Base-by-base conservation (phyloP, 2,888 invertebrate genomes). In the Catocala nupta region DNA sequence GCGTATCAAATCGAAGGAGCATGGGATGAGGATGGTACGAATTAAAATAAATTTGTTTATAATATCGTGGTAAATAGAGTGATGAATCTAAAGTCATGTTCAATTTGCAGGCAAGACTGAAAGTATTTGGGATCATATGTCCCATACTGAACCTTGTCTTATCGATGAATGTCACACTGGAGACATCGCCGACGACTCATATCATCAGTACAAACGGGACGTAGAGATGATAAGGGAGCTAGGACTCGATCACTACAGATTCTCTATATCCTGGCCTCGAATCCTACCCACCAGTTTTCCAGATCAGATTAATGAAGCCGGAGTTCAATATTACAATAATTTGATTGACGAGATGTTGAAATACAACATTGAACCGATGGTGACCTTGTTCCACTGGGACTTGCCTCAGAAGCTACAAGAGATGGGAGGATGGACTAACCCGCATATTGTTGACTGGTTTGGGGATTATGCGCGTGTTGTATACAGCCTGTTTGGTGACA, bases 81-180 rank as follows among this genome's bases (percentile, higher is more conserved):
- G 6, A 8, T 39, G 6, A 39, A 39, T 8, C 9, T 39, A 39
- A 8, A 7, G 1, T 39, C 8, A 39, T 7, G 9, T 39, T 8
- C 4, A 39, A n/a, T 1, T 25, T 12, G n/a, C 61, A 90, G 95
- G 94, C 9, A 95, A 95, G 81, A 86, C 94, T 0, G 92, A 93
- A 85, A 95, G 92, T 61, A 95, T 96, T 65, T 96, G 96, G 96
- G 96, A 96, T 83, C 89, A 83, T 59, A 83, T 95, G 73, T 93
- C 95, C 0, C 95, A 95, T 48, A 71, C 58, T 10, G 50, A 77
- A 3, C 84, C 95, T 0, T 94, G 95, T 44, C 84, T 89, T 49
- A 93, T 96, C 12, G 81, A 55, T 0, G 95, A 96, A 73, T 80
- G 89, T 39, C 93, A 94, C 13, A 95, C 94, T 63, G 96, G 94